Evolutionary conservation across 2,113 vertebrate species (phyloP).

Genomic region (Poeciliopsis prolifica): DNA sequence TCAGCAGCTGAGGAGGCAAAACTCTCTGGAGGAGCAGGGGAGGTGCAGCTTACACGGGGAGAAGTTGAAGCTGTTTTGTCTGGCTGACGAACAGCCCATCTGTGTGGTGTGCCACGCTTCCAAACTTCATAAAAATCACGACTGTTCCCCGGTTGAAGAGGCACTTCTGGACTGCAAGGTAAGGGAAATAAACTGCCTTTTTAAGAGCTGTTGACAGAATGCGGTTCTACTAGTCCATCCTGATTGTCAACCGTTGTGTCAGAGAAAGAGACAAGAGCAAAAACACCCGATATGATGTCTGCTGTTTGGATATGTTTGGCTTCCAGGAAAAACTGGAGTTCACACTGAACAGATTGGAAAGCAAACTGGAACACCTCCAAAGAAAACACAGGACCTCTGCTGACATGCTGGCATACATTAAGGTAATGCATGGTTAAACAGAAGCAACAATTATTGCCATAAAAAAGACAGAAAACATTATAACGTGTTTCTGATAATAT

Average conservation of each 20-base stretch:
- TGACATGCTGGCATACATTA: constrained; percentile 61
- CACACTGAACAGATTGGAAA: constrained; percentile 61
- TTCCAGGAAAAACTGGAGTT: constrained; percentile 68
- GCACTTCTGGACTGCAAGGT: constrained; percentile 77
- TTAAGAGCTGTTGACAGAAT: constrained; percentile 44
- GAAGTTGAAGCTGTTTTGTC: constrained; percentile 77
- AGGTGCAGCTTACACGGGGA: constrained; percentile 72
- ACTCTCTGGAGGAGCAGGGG: constrained; percentile 27
- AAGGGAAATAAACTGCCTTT: constrained; percentile 1
- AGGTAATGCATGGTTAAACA: constrained; percentile 59
- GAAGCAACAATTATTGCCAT: not conserved
- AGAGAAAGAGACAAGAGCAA: not conserved
- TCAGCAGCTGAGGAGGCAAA: constrained; percentile 47
- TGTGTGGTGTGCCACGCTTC: constrained; percentile 78
- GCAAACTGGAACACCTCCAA: constrained; percentile 56
- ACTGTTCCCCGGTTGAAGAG: constrained; percentile 71
- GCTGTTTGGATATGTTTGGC: constrained; percentile 11
- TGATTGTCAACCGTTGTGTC: not conserved
- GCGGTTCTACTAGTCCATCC: constrained; percentile 44
- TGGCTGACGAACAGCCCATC: constrained; percentile 74
- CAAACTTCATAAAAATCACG: constrained; percentile 73
- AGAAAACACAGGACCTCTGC: constrained; percentile 43
- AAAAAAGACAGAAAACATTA: not conserved
- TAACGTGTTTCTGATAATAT: not conserved
- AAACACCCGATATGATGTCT: constrained; percentile 7